Evolutionary conservation across 2,113 vertebrate genomes (phyloP), one percentile per base, ranked within the genome.

Genomic region (Tretioscincus oriximinensis): DNA sequence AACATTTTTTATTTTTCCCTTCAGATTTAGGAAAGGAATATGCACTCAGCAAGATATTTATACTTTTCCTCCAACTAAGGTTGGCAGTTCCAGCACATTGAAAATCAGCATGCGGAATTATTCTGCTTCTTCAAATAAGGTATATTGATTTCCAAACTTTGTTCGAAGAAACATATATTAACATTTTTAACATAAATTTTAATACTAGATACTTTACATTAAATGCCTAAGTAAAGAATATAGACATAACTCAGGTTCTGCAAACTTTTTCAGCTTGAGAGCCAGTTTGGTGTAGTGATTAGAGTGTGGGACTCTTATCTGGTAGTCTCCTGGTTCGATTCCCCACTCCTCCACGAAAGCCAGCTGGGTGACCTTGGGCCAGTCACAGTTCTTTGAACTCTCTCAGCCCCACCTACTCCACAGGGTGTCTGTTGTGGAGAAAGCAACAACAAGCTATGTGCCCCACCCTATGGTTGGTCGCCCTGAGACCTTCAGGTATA

Each of bases 21-120:
- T 84, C 41, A 71, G 71, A 86, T 89, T 35, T 89, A 97, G 96
- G 78, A 94, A 92, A 49, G 96, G 97, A 0, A 89, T 99, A 3
- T 97, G 97, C 84, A 95, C 96, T 6, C 96, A 96, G n/a, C 95
- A 97, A 87, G 95, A 97, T 1, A 51, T 96, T 26, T 98, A 98
- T 73, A 80, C 85, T 4, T 99, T 99, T 87, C 95, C 95, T 75
- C 84, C 93, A 81, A 98, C 96, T 21, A 91, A 77, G 84, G 90
- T 96, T 71, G 97, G 97, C 5, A 93, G 96, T 83, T 94, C 96
- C 54, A 93, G 94, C 87, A 95, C 92, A 0, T 77, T 99, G 88
- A 99, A 99, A 93, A 96, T 99, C 87, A 96, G 96, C 89, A 88
- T 99, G 88, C 87, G 96, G 77, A 99, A 99, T 93, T 97, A 95